Percentiles rank a stretch among this genome's conserved stretches.
Conservation (phyloP, 2,888 invertebrate genomes). For the Trichopria drosophilae region DNA sequence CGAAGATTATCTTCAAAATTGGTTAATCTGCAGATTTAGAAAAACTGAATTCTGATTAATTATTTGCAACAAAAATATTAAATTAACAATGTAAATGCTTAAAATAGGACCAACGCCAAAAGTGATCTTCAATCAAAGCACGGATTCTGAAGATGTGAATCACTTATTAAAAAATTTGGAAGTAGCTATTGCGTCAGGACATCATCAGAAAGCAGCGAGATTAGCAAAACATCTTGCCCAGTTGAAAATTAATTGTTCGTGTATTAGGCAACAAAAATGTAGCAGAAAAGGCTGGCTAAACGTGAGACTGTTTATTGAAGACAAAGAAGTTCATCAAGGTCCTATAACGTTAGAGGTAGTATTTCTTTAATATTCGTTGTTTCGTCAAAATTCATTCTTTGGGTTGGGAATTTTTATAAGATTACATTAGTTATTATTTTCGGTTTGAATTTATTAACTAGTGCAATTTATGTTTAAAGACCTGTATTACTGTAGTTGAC, state of each 20-base stretch:
- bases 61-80: too few species aligned
- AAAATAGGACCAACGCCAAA: too few species aligned
- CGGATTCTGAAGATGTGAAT: slow-evolving; percentile 66
- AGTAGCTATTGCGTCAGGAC: slow-evolving; percentile 75
- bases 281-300: slow-evolving; percentile 59
- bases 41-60: too few species aligned
- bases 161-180: slow-evolving; percentile 72
- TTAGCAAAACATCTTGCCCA: slow-evolving; percentile 78
- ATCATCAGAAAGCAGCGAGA: slow-evolving; percentile 74
- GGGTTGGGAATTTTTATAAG: too few species aligned
- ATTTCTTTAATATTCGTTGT: slow-evolving; percentile 3
- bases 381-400: too few species aligned
- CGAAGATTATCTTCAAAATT: too few species aligned
- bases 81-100: too few species aligned
- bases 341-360: slow-evolving; percentile 72
- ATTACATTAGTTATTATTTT: background rate
- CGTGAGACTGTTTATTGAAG: slow-evolving; percentile 80
- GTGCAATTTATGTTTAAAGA: background rate
- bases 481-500: background rate
- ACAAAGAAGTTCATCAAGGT: slow-evolving; percentile 78
- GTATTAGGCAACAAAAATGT: slow-evolving; percentile 60
- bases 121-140: slow-evolving; percentile 53
- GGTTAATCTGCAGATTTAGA: too few species aligned
- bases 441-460: background rate
- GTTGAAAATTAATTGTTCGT: slow-evolving; percentile 75